These are phyloP conservation scores for Creontiades dilutus DNA, from an alignment of 2,888 invertebrate genomes.

Conservation along the genomic window DNA sequence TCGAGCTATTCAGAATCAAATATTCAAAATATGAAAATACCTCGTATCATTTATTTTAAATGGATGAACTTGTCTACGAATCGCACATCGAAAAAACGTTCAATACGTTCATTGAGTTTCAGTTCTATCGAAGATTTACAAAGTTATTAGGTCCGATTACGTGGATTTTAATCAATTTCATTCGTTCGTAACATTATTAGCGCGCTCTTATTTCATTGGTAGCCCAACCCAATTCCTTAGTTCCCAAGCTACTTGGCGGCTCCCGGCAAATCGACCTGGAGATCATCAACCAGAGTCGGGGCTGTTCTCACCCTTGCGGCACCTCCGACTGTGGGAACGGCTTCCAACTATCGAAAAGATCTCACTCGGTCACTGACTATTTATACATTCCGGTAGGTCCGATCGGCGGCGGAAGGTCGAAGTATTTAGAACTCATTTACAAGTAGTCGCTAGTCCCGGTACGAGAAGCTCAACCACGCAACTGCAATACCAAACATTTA, in stretches of 20 bases:
- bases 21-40: no score
- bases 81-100: no score
- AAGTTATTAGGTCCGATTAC: no score
- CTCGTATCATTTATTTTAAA: no score
- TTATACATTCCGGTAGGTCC: slow-evolving; percentile 15
- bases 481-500: no score
- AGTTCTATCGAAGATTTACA: no score
- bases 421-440: slow-evolving; percentile 33
- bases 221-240: neutral
- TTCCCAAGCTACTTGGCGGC: slow-evolving; percentile 26
- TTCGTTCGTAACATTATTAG: no score
- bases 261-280: slow-evolving; percentile 9
- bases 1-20: no score
- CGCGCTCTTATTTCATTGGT: neutral
- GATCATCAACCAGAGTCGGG: neutral
- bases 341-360: slow-evolving; percentile 13
- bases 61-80: no score
- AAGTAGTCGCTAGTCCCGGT: neutral
- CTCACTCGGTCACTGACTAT: slow-evolving; percentile 38
- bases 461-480: no score
- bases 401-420: neutral
- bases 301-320: slow-evolving; percentile 32
- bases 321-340: neutral
- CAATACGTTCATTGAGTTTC: no score
- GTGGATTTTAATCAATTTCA: no score